A percentile compares a stretch with the other conserved stretches of the same genome.
These are phyloP conservation scores for Branchellion lobata DNA, from an alignment of 2,888 invertebrate genomes.

Conservation along the genomic window DNA sequence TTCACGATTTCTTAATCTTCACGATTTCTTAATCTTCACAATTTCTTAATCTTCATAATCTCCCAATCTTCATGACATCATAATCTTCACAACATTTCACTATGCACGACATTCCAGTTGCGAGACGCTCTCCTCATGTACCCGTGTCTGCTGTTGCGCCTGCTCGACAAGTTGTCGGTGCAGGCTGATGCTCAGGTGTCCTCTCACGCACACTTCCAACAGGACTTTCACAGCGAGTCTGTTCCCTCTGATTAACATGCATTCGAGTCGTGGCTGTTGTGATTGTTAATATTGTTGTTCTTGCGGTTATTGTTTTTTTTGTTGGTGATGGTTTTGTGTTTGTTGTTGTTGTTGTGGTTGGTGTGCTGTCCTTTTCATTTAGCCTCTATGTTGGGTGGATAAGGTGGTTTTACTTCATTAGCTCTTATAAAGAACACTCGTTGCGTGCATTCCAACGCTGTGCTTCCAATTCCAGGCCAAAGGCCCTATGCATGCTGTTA, in stretches of 20 bases:
- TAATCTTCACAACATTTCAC: background rate
- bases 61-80: no score
- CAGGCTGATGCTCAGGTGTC: constrained; percentile 70
- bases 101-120: constrained; percentile 60
- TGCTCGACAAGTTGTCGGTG: constrained; percentile 76
- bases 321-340: background rate
- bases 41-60: no score
- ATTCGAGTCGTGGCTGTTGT: background rate
- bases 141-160: constrained; percentile 73
- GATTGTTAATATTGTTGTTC: no score
- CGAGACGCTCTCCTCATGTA: constrained; percentile 79
- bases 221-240: constrained; percentile 62
- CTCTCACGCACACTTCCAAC: constrained; percentile 65
- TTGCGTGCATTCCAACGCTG: no score
- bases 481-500: constrained; percentile 71
- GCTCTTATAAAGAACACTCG: no score
- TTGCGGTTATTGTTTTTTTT: background rate
- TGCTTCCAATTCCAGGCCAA: no score
- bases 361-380: no score
- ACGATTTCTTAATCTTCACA: no score
- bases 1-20: no score
- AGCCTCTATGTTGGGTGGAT: no score
- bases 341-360: background rate
- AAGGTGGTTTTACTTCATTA: no score
- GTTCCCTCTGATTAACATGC: constrained; percentile 48